These are phyloP conservation scores for Perognathus longimembris DNA, from an alignment of 2,113 vertebrate species.

Conservation along the genomic window DNA sequence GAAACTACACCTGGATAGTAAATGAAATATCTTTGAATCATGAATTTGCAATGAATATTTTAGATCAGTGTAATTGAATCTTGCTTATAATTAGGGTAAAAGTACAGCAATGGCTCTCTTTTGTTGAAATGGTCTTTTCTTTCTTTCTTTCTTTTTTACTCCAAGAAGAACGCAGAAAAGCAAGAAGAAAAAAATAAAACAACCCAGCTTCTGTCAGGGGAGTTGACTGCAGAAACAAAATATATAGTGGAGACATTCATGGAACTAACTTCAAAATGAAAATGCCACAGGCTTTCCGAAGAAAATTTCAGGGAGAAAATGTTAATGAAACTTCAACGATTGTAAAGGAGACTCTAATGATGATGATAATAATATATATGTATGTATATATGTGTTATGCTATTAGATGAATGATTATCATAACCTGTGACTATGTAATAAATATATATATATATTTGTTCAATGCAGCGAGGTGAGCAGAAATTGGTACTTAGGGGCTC, in stretches of 20 bases:
- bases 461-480: background rate
- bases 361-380: background rate
- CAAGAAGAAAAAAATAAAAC: background rate
- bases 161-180: constrained; percentile 20
- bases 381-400: too few relatives aligned
- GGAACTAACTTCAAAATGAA: constrained; percentile 68
- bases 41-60: constrained; percentile 66
- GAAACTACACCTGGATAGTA: constrained; percentile 46
- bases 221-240: constrained; percentile 62
- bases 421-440: background rate
- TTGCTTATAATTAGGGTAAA: constrained; percentile 41
- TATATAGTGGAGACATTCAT: background rate
- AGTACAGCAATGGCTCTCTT: background rate
- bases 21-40: constrained; percentile 67
- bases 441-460: background rate
- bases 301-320: constrained; percentile 52
- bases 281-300: constrained; percentile 57
- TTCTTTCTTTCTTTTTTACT: background rate
- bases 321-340: constrained; percentile 52
- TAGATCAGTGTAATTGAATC: constrained; percentile 52
- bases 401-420: constrained; percentile 12
- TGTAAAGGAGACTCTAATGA: constrained; percentile 26
- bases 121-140: background rate
- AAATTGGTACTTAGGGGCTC: constrained; percentile 47
- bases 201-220: background rate